phyloP scores from a whole-genome alignment of 2,888 invertebrate genomes.

The Camponotus fellah region DNA sequence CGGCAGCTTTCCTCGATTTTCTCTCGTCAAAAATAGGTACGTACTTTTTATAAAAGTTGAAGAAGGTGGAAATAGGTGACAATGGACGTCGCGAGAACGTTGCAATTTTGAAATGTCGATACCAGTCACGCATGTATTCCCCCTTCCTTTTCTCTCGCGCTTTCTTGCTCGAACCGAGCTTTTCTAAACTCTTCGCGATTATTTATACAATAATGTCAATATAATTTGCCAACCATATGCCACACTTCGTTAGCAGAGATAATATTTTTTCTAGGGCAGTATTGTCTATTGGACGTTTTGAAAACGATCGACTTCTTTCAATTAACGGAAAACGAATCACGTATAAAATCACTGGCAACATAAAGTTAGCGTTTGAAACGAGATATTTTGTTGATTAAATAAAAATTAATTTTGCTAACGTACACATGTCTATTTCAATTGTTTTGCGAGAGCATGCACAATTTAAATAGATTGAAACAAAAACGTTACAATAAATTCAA shows the following conservation, averaged over 20 bases:
- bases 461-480: slow-evolving; percentile 27
- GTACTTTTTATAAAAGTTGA: slow-evolving; percentile 49
- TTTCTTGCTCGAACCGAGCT: slow-evolving; percentile 23
- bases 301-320: not conserved
- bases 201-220: slow-evolving; percentile 57
- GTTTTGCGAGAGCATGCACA: not conserved
- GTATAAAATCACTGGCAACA: not conserved
- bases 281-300: not conserved
- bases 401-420: not conserved
- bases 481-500: slow-evolving; percentile 31
- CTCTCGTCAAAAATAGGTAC: slow-evolving; percentile 65
- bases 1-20: slow-evolving; percentile 65
- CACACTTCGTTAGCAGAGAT: not conserved
- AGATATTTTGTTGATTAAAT: slow-evolving; percentile 14
- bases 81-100: slow-evolving; percentile 78
- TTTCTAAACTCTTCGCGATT: slow-evolving; percentile 47
- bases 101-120: slow-evolving; percentile 84
- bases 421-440: not conserved
- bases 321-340: not conserved
- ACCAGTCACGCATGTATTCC: slow-evolving; percentile 74
- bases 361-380: not conserved
- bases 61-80: slow-evolving; percentile 74
- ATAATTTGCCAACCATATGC: slow-evolving; percentile 55
- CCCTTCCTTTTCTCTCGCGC: not conserved
- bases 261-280: not conserved